Evolutionary conservation across 2,113 vertebrate genomes (phyloP).

Genomic region (Onychostoma macrolepis): DNA sequence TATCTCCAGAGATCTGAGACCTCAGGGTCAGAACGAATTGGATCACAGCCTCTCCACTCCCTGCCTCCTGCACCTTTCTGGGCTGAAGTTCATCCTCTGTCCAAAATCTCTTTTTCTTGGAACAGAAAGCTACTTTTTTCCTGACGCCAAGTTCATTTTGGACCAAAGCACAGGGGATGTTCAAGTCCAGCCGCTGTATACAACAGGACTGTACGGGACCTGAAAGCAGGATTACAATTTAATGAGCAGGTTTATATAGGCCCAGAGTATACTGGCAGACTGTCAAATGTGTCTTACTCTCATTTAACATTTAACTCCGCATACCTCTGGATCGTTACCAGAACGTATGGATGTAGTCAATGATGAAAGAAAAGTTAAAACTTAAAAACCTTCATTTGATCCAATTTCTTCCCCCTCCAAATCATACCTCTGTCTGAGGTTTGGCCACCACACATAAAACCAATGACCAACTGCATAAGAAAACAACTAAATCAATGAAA

Average conservation of each 20-base stretch:
- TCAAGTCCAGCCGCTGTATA: conserved; percentile 36
- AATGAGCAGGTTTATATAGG: conserved; percentile 7
- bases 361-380: neutral
- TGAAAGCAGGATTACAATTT: conserved; percentile 20
- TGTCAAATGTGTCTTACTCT: conserved; percentile 8
- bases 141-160: conserved; percentile 34
- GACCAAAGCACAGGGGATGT: conserved; percentile 20
- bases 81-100: neutral
- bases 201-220: conserved; percentile 17
- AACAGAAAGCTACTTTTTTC: conserved; percentile 29
- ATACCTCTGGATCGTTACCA: neutral
- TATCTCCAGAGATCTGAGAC: conserved; percentile 1
- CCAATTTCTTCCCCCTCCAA: neutral
- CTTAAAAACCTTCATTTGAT: neutral
- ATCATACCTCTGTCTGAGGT: neutral
- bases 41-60: neutral
- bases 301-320: neutral
- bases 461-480: neutral
- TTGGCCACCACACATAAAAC: neutral
- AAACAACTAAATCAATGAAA: neutral
- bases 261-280: conserved; percentile 2
- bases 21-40: neutral
- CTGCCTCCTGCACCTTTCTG: neutral
- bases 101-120: conserved; percentile 46
- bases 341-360: conserved; percentile 1